Base-by-base conservation (phyloP, 1,140 invertebrate genomes). In the Cydia pomonella region DNA sequence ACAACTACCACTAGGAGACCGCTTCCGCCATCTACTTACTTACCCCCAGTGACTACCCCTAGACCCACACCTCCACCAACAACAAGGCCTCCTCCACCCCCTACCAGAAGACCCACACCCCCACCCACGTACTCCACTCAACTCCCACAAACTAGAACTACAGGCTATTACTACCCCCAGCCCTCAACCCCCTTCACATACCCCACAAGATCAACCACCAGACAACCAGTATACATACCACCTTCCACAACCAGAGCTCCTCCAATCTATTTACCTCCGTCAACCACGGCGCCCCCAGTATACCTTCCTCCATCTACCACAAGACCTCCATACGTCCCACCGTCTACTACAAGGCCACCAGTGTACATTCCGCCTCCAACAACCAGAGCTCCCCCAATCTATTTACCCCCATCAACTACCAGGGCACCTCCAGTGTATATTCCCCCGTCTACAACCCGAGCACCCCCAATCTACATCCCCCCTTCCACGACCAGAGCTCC, bases 161-260 rank as follows among this genome's bases (percentile, higher is more conserved):
- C 84, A n/a, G 93, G 93, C 27, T 94, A 94, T 80, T 82, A 87
- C 23, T 94, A 94, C 76, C 93, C 93, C 13, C 82, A 74, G 72
- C 93, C 93, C 38, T 87, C 77, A 83, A 87, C 87, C 80, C 89
- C 84, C 74, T 94, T 90, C 79, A 86, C 13, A 66, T 82, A 74
- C 75, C 78, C 74, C 64, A n/a, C n/a, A n/a, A n/a, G n/a, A n/a
- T n/a, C n/a, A n/a, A n/a, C n/a, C n/a, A 44, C 62, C 12, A 59
- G 38, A 25, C 76, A 74, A 38, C 53, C 82, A 3, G 73, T 80
- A 1, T 82, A 78, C 73, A 83, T 76, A 27, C 77, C 76, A 23
- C 77, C 76, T 23, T 53, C 72, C 4, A 75, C 81, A 63, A 79
- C 77, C n/a, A 73, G 77, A 53, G 53, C 76, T 29, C 16, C 69